These are phyloP conservation scores for Ernsta delagoae DNA, from an alignment of 2,888 invertebrate species.

Conservation along the genomic window DNA sequence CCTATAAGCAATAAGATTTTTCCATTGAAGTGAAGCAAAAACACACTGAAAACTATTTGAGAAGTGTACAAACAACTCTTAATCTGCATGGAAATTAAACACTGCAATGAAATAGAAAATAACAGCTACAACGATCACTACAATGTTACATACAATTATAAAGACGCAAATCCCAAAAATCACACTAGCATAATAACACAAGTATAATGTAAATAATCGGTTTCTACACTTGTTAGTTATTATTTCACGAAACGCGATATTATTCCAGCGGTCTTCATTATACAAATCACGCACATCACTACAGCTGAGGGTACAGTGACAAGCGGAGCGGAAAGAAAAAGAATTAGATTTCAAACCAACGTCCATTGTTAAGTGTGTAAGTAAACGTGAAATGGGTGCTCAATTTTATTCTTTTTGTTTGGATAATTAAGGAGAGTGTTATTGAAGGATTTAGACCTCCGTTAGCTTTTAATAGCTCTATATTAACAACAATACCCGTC, in stretches of 20 bases:
- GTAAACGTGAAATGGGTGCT: conserved; percentile 9
- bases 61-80: too few relatives aligned
- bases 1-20: too few relatives aligned
- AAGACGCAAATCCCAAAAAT: conserved; percentile 29
- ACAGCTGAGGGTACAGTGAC: conserved; percentile 8
- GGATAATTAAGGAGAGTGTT: conserved; percentile 3
- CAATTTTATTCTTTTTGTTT: conserved; percentile 2
- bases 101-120: too few relatives aligned
- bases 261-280: conserved; percentile 66
- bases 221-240: conserved; percentile 54
- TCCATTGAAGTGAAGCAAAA: too few relatives aligned
- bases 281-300: conserved; percentile 57
- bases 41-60: too few relatives aligned
- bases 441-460: not conserved
- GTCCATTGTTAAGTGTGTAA: conserved; percentile 12
- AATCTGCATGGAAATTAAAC: too few relatives aligned
- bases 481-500: not conserved
- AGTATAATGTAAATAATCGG: conserved; percentile 56
- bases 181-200: conserved; percentile 40
- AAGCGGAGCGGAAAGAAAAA: conserved; percentile 35
- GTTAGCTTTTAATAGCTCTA: not conserved
- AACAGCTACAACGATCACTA: too few relatives aligned
- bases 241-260: conserved; percentile 60
- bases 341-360: conserved; percentile 28
- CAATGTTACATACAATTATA: conserved; percentile 10